phyloP scores from a whole-genome alignment of 2,113 vertebrate genomes.

The Pterocles orientalis region DNA sequence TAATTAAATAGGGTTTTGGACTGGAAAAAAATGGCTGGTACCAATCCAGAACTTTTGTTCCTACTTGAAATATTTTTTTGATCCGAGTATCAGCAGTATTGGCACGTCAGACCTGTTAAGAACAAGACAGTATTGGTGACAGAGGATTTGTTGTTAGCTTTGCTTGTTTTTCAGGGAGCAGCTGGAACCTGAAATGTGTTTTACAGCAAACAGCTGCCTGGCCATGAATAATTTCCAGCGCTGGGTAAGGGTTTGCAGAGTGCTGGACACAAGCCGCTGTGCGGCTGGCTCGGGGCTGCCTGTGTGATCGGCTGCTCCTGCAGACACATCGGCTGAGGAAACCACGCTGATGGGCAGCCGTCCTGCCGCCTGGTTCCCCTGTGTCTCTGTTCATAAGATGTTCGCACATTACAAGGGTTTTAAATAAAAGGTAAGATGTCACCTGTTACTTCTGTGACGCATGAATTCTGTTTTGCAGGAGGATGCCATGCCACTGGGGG shows the following conservation, averaged over 20 bases:
- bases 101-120: not conserved
- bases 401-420: not conserved
- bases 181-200: not conserved
- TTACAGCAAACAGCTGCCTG: not conserved
- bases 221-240: accelerated
- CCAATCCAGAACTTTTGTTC: not conserved
- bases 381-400: not conserved
- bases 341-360: accelerated
- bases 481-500: not conserved
- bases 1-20: not conserved
- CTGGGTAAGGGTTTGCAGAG: too few relatives aligned
- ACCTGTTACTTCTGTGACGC: not conserved
- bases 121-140: not conserved
- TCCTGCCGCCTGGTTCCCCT: accelerated
- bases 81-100: not conserved
- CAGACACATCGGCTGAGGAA: accelerated
- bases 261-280: too few relatives aligned
- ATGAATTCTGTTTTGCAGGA: not conserved
- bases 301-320: not conserved
- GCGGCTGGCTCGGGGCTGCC: not conserved
- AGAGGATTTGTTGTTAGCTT: not conserved
- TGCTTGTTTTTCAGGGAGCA: not conserved
- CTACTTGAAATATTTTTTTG: not conserved
- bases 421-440: not conserved
- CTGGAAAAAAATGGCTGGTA: not conserved